These are phyloP conservation scores for Mystacornis crossleyi DNA, from an alignment of 2,113 vertebrate species.

Conservation along the genomic window DNA sequence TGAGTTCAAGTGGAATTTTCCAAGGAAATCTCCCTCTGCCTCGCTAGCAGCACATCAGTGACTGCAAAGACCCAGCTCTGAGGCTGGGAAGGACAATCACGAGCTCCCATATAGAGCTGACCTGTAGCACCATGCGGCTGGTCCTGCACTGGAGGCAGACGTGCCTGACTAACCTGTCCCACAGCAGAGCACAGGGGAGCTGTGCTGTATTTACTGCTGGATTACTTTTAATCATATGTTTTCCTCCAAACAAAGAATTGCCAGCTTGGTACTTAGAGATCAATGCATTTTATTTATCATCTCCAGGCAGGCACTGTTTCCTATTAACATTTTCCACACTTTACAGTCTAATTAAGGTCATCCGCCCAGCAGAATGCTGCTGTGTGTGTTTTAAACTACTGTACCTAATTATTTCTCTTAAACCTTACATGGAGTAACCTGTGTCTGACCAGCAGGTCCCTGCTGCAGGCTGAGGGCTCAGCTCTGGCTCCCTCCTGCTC, in stretches of 20 bases:
- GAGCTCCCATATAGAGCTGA: rapidly evolving
- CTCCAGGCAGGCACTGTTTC: constrained; percentile 5
- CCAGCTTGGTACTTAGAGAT: constrained; percentile 11
- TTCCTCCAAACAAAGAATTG: neutral
- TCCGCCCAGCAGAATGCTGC: neutral
- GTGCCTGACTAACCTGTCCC: neutral
- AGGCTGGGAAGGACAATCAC: neutral
- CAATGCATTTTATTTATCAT: constrained; percentile 45
- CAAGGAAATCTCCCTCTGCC: neutral
- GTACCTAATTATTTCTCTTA: neutral
- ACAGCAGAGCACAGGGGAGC: neutral
- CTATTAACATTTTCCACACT: constrained; percentile 23
- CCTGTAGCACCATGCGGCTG: neutral
- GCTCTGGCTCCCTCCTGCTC: neutral
- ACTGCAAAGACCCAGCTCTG: neutral
- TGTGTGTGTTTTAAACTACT: constrained; percentile 9
- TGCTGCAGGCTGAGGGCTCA: neutral
- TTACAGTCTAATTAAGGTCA: constrained; percentile 63
- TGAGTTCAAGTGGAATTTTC: neutral
- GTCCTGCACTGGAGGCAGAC: neutral
- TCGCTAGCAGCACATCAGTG: rapidly evolving
- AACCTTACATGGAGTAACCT: neutral
- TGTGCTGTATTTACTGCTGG: neutral
- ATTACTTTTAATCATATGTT: neutral
- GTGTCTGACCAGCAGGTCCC: neutral